phyloP scores from a whole-genome alignment of 1,140 invertebrate species.

The Temnothorax longispinosus region DNA sequence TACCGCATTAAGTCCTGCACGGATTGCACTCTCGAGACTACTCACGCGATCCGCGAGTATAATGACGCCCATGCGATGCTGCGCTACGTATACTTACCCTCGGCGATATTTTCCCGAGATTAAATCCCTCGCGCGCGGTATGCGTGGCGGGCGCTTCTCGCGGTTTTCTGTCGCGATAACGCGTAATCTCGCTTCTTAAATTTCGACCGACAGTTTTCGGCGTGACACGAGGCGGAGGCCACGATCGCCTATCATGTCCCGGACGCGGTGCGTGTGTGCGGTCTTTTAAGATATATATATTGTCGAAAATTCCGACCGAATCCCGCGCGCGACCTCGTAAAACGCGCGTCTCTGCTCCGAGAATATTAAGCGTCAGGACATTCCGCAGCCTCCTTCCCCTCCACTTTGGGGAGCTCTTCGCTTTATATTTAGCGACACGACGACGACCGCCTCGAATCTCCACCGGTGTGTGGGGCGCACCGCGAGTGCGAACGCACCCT shows the following conservation, averaged over 20 bases:
- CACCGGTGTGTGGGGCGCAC: constrained; percentile 57
- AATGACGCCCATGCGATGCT: background rate
- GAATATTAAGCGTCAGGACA: constrained; percentile 78
- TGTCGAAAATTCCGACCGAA: constrained; percentile 63
- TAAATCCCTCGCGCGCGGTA: background rate
- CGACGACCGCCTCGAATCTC: constrained; percentile 66
- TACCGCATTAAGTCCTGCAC: background rate
- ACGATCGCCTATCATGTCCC: background rate
- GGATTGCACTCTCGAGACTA: background rate
- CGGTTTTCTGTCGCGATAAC: background rate
- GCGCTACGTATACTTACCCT: no score
- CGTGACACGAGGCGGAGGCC: background rate
- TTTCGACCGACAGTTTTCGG: constrained; percentile 15
- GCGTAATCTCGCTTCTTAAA: background rate
- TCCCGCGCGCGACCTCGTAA: constrained; percentile 53
- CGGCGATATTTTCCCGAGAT: constrained; percentile 25
- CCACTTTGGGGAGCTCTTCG: constrained; percentile 60
- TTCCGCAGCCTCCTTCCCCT: constrained; percentile 71
- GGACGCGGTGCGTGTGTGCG: constrained; percentile 39
- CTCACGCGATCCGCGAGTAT: background rate
- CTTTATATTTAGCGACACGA: constrained; percentile 82
- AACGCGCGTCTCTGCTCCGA: constrained; percentile 68
- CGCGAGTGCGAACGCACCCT: constrained; percentile 63
- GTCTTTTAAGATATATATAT: constrained; percentile 58
- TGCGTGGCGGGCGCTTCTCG: background rate